Evolutionary conservation across 2,888 invertebrate species (phyloP).

Genomic region (Himalopsyche tibetana): DNA sequence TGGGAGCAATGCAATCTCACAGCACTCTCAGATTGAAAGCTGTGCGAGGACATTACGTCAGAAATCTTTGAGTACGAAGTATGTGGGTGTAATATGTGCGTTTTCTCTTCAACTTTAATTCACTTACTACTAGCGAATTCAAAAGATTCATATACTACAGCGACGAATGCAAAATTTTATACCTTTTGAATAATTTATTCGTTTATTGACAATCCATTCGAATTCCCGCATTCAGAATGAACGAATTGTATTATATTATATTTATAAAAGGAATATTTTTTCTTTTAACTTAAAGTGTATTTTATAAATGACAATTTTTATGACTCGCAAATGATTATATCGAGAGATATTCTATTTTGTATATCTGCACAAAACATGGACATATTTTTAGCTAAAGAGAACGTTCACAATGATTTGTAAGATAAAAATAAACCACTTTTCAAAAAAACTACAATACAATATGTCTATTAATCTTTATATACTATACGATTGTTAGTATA

Average conservation of each 20-base stretch:
- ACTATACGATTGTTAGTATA: too few relatives aligned
- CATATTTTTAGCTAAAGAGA: too few relatives aligned
- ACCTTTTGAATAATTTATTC: not conserved
- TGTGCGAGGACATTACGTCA: constrained; percentile 52
- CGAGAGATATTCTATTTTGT: too few relatives aligned
- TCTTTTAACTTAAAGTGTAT: too few relatives aligned
- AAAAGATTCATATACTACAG: constrained; percentile 8
- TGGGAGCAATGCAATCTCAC: constrained; percentile 39
- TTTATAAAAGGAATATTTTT: too few relatives aligned
- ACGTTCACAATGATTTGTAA: too few relatives aligned
- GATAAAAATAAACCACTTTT: too few relatives aligned
- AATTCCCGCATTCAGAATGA: not conserved
- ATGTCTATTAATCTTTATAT: too few relatives aligned
- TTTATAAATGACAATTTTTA: too few relatives aligned
- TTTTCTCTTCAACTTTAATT: constrained; percentile 49
- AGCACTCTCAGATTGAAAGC: constrained; percentile 52
- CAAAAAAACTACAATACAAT: too few relatives aligned
- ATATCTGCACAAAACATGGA: too few relatives aligned
- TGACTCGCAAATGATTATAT: too few relatives aligned
- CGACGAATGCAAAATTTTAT: not conserved
- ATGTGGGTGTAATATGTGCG: constrained; percentile 57
- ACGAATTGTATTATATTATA: not conserved
- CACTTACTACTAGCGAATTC: constrained; percentile 24
- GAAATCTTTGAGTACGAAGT: constrained; percentile 47
- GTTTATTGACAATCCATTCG: not conserved